phyloP scores from a whole-genome alignment of 2,888 invertebrate genomes.

The Macrophya alboannulata region DNA sequence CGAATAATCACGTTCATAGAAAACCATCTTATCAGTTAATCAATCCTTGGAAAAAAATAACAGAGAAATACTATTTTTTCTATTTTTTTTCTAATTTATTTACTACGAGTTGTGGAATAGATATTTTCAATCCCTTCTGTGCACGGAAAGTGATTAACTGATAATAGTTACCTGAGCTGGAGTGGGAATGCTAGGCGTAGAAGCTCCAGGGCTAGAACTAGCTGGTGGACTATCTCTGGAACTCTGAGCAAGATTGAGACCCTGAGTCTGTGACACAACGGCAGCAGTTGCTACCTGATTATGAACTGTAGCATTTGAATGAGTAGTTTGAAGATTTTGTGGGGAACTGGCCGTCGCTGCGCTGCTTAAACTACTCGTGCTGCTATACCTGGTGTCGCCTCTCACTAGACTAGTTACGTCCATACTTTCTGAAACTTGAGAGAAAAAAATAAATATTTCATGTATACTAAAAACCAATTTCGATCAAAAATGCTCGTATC shows the following conservation, averaged over 20 bases:
- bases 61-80: not conserved
- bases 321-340: conserved; percentile 73
- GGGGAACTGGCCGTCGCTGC: conserved; percentile 81
- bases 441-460: not conserved
- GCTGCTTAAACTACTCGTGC: conserved; percentile 81
- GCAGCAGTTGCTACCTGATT: conserved; percentile 76
- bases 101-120: not conserved
- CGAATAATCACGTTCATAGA: too few species aligned
- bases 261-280: conserved; percentile 77
- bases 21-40: too few species aligned
- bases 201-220: conserved; percentile 75
- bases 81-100: not conserved
- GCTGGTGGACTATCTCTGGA: conserved; percentile 78
- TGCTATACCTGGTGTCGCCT: conserved; percentile 80
- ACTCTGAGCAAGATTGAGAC: conserved; percentile 75
- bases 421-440: conserved; percentile 72
- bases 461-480: not conserved
- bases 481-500: not conserved
- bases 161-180: conserved; percentile 73
- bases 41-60: too few species aligned
- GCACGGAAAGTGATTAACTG: not conserved
- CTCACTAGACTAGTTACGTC: conserved; percentile 75
- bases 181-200: conserved; percentile 76
- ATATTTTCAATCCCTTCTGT: not conserved
- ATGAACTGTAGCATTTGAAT: conserved; percentile 70